These are phyloP conservation scores for Falco naumanni DNA, from an alignment of 2,797 vertebrate species.

Conservation along the genomic window DNA sequence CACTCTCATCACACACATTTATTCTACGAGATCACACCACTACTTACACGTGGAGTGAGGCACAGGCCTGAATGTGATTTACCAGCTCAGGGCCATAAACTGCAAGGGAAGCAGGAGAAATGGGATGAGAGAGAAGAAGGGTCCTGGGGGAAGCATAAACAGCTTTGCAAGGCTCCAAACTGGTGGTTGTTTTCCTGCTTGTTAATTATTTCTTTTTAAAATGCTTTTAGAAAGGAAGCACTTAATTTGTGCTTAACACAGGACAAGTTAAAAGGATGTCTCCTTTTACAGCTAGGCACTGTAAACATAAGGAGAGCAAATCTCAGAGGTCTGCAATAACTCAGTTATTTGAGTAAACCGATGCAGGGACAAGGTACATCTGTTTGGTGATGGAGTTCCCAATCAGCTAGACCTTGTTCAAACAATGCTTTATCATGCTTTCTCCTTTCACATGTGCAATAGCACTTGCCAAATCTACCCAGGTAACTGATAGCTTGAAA, in stretches of 20 bases:
- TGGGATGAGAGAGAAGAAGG: neutral
- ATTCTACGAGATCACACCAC: neutral
- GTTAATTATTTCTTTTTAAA: slow-evolving; percentile 20
- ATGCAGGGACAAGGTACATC: neutral
- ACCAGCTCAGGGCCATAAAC: neutral
- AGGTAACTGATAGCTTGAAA: neutral
- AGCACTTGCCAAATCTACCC: neutral
- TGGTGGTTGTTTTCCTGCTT: neutral
- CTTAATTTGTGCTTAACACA: neutral
- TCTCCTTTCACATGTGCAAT: neutral
- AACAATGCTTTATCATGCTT: neutral
- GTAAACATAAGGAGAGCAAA: neutral
- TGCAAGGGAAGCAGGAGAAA: neutral
- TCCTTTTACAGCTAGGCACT: neutral
- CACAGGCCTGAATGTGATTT: neutral
- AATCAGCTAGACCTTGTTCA: neutral
- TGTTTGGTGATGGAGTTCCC: neutral
- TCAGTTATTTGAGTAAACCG: neutral
- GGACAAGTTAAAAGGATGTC: neutral
- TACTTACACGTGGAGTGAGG: neutral
- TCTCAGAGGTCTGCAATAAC: neutral
- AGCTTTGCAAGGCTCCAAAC: neutral
- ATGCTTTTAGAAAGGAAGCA: neutral
- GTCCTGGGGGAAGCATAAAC: neutral
- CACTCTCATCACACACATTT: neutral